Evolutionary conservation across 2,113 vertebrate genomes (phyloP).

Genomic region (Ardeotis arabs): DNA sequence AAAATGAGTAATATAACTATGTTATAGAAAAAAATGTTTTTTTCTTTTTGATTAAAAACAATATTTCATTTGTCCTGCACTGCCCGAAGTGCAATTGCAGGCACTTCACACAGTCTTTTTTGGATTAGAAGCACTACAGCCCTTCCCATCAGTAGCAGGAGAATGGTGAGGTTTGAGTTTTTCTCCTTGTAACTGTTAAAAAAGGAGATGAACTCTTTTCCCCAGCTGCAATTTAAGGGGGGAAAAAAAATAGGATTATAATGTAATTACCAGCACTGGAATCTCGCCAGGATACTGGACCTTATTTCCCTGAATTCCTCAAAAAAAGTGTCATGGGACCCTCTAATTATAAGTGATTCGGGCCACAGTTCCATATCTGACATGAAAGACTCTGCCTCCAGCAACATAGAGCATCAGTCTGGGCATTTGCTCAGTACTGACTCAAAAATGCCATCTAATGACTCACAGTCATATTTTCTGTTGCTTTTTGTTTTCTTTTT

Average conservation of each 20-base stretch:
- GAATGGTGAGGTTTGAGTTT: background rate
- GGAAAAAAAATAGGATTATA: background rate
- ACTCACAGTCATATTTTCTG: background rate
- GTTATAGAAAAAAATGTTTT: background rate
- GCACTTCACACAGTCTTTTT: background rate
- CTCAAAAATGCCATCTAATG: background rate
- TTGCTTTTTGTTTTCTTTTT: background rate
- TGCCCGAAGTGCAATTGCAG: background rate
- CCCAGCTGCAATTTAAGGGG: background rate
- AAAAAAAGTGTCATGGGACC: background rate
- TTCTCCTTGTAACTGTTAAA: background rate
- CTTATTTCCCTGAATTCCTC: conserved; percentile 1
- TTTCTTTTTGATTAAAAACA: background rate
- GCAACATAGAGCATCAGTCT: background rate
- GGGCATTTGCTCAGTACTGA: background rate
- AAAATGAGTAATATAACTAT: background rate
- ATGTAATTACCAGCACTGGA: background rate
- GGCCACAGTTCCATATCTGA: background rate
- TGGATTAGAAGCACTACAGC: background rate
- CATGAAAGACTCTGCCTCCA: background rate
- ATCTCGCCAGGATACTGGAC: background rate
- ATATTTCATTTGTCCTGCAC: background rate
- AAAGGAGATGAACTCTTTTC: background rate
- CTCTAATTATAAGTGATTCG: background rate
- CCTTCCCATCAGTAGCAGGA: background rate